These are phyloP conservation scores for Peromyscus polionotus DNA, from an alignment of 2,113 vertebrate species.

Conservation along the genomic window DNA sequence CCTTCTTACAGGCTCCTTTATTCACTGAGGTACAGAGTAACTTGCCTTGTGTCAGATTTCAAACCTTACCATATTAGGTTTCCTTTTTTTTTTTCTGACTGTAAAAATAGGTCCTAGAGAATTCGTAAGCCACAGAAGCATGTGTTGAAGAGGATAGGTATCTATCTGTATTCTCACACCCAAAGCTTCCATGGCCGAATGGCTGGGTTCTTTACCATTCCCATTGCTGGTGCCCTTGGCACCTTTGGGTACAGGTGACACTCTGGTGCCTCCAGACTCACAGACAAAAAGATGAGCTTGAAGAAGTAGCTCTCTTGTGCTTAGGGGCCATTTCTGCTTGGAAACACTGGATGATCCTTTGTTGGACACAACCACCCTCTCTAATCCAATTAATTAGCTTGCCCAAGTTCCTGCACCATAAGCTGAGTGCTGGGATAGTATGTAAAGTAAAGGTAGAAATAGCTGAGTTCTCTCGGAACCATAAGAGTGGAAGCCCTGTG, in stretches of 20 bases:
- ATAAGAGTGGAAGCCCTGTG: background rate
- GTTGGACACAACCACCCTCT: background rate
- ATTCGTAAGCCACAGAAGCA: background rate
- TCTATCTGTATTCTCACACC: background rate
- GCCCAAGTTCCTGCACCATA: rapidly evolving
- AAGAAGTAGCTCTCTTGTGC: background rate
- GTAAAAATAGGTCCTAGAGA: background rate
- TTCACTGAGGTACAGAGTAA: background rate
- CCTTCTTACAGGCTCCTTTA: background rate
- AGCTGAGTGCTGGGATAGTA: background rate
- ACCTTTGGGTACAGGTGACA: no score
- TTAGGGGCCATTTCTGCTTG: background rate
- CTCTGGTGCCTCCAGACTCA: background rate
- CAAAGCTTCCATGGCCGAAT: rapidly evolving
- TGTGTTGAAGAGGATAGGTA: background rate
- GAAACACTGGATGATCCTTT: background rate
- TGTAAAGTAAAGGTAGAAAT: background rate
- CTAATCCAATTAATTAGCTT: background rate
- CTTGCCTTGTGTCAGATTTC: background rate
- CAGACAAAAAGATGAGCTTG: background rate
- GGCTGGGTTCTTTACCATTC: background rate
- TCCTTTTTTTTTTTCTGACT: background rate
- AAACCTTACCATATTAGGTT: background rate
- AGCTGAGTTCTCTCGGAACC: background rate
- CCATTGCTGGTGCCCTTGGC: rapidly evolving